Conservation (phyloP, 2,888 invertebrate species). For the Napeogenes sylphis region DNA sequence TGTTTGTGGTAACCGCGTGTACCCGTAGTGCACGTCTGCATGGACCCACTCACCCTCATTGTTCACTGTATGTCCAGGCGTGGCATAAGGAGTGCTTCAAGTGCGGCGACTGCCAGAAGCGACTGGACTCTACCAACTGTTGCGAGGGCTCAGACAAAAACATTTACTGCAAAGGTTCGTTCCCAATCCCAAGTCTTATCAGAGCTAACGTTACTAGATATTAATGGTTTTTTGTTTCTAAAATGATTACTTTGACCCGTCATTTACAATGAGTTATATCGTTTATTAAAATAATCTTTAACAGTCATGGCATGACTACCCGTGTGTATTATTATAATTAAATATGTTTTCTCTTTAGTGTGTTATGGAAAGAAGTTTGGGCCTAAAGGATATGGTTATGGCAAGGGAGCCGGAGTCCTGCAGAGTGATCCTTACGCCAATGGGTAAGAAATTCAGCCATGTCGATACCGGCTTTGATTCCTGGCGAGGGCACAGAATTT, state of each 20-base stretch:
- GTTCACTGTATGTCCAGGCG: constrained; percentile 80
- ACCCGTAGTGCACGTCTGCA: constrained; percentile 51
- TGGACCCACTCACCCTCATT: constrained; percentile 51
- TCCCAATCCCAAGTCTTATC: constrained; percentile 30
- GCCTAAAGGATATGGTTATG: constrained; percentile 98
- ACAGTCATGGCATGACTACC: constrained; percentile 27
- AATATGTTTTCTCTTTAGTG: constrained; percentile 78
- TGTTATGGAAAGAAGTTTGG: constrained; percentile 99
- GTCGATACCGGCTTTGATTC: constrained; percentile 48
- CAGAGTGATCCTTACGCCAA: constrained; percentile 92
- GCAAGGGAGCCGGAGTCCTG: constrained; percentile 95
- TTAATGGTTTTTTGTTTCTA: constrained; percentile 15
- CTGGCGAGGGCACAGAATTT: constrained; percentile 60
- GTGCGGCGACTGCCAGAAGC: constrained; percentile 91
- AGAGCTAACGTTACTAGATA: constrained; percentile 16
- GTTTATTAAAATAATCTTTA: constrained; percentile 14
- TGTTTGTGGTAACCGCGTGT: constrained; percentile 64
- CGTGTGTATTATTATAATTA: constrained; percentile 31
- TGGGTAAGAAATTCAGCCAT: constrained; percentile 79
- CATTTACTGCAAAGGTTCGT: constrained; percentile 96
- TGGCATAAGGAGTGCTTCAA: constrained; percentile 97
- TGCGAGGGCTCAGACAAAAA: constrained; percentile 97
- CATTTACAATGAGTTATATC: not conserved
- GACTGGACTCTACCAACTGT: constrained; percentile 93
- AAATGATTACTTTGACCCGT: constrained; percentile 8